Evolutionary conservation across 2,797 vertebrate species (phyloP).

Genomic region (Chelmon rostratus): DNA sequence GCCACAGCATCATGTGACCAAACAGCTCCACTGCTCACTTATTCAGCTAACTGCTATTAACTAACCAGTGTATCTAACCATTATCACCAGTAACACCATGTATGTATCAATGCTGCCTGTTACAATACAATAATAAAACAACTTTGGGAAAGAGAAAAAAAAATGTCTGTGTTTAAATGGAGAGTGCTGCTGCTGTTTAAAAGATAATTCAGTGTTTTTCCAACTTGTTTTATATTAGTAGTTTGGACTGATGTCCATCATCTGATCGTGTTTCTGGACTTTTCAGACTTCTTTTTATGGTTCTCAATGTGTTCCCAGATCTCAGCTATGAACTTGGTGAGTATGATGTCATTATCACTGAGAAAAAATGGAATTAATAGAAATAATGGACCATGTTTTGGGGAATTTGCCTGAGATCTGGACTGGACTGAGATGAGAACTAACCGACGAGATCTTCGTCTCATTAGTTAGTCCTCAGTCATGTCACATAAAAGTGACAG

Average conservation of each 20-base stretch:
- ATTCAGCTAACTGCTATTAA: background rate
- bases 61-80: slow-evolving; percentile 22
- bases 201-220: background rate
- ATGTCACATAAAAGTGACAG: background rate
- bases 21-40: background rate
- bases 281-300: background rate
- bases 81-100: slow-evolving; percentile 25
- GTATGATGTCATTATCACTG: background rate
- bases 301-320: background rate
- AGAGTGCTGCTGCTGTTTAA: background rate
- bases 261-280: background rate
- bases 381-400: background rate
- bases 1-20: slow-evolving; percentile 6
- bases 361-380: too few relatives aligned
- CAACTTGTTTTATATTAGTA: background rate
- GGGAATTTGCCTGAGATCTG: background rate
- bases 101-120: background rate
- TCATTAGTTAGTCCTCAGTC: background rate
- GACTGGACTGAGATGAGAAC: too few relatives aligned
- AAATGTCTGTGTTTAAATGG: background rate
- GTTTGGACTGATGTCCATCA: background rate
- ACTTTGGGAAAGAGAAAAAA: background rate
- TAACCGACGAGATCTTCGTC: background rate
- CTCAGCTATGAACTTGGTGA: background rate
- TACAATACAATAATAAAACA: slow-evolving; percentile 28